phyloP scores from a whole-genome alignment of 2,113 vertebrate species.

The Vimba vimba region DNA sequence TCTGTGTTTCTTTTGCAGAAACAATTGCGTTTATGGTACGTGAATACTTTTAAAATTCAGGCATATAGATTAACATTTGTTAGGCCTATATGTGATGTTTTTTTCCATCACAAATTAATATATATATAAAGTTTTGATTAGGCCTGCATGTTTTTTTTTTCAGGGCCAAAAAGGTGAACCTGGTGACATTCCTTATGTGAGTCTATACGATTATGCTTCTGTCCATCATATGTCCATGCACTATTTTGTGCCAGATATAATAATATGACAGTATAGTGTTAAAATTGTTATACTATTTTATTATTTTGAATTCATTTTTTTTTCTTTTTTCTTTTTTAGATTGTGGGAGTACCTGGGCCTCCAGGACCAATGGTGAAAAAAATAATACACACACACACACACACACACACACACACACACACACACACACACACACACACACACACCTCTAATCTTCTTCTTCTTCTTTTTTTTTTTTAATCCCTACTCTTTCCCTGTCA shows the following conservation, averaged over 20 bases:
- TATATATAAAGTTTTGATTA: not conserved
- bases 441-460: not conserved
- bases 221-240: not conserved
- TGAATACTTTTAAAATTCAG: not conserved
- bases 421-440: too few species aligned
- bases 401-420: not conserved
- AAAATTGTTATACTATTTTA: not conserved
- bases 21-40: constrained; percentile 44
- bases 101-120: not conserved
- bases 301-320: not conserved
- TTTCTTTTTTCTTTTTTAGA: constrained; percentile 10
- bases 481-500: not conserved
- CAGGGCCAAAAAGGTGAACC: constrained; percentile 98
- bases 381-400: not conserved
- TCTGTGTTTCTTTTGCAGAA: constrained; percentile 37
- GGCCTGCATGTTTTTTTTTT: not conserved
- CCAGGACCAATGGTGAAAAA: constrained; percentile 50
- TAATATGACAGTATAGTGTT: not conserved
- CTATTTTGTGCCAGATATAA: not conserved
- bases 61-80: not conserved
- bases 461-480: not conserved
- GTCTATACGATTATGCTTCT: constrained; percentile 60
- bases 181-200: constrained; percentile 92
- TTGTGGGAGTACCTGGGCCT: constrained; percentile 55
- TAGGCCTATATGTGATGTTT: not conserved